phyloP scores from a whole-genome alignment of 2,888 invertebrate species.

The Rutpela maculata region DNA sequence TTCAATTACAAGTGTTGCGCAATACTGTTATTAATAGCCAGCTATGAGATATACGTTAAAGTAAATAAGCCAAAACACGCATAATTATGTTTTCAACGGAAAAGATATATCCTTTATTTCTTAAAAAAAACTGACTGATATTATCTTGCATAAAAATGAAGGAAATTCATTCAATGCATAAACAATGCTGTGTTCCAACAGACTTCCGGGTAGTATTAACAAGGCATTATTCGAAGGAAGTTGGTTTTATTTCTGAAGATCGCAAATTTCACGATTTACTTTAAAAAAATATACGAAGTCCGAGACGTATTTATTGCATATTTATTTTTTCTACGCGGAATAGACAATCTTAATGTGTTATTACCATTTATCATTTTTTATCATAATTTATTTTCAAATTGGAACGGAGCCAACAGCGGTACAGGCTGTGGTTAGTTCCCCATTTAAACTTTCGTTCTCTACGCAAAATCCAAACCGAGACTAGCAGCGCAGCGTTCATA shows the following conservation, averaged over 20 bases:
- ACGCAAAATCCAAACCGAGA: not conserved
- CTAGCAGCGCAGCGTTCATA: constrained; percentile 1
- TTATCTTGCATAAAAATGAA: constrained; percentile 43
- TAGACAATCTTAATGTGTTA: constrained; percentile 26
- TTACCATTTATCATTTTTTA: constrained; percentile 29
- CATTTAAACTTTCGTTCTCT: not conserved
- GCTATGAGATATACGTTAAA: not conserved
- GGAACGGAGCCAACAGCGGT: constrained; percentile 18
- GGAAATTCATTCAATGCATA: constrained; percentile 32
- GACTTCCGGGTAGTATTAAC: constrained; percentile 36
- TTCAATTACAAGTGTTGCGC: constrained; percentile 16
- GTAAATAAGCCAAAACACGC: not conserved
- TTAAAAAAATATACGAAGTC: constrained; percentile 21
- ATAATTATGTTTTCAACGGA: constrained; percentile 27
- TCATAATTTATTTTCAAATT: constrained; percentile 29
- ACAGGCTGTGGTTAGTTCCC: not conserved
- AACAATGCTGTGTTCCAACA: constrained; percentile 22
- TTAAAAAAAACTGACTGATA: constrained; percentile 29
- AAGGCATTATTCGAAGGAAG: constrained; percentile 6
- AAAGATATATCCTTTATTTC: constrained; percentile 34
- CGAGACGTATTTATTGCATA: not conserved
- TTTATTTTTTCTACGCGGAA: constrained; percentile 15
- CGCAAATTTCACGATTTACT: not conserved
- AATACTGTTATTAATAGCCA: constrained; percentile 21
- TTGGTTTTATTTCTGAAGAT: not conserved